Evolutionary conservation across 2,797 vertebrate genomes (phyloP).

Genomic region (Hephaestus fuliginosus): DNA sequence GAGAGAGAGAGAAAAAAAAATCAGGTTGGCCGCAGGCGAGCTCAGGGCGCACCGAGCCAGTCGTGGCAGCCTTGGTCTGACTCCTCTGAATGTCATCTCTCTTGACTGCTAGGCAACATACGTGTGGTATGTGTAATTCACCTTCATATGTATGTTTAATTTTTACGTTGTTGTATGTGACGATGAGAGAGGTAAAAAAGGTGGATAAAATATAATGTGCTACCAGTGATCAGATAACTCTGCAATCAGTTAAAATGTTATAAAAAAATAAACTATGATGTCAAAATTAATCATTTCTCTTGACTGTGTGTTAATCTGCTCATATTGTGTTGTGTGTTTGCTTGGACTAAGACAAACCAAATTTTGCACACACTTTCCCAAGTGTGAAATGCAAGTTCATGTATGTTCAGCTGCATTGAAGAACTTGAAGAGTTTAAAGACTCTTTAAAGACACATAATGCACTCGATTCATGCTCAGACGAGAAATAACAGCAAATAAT

Average conservation of each 20-base stretch:
- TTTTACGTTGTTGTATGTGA: too few species aligned
- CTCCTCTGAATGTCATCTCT: conserved; percentile 51
- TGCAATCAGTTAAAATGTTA: neutral
- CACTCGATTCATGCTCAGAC: neutral
- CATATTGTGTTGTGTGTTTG: neutral
- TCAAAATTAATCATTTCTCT: neutral
- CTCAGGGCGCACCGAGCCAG: conserved; percentile 45
- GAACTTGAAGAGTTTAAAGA: neutral
- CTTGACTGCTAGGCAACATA: conserved; percentile 19
- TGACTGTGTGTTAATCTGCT: neutral
- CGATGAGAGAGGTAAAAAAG: neutral
- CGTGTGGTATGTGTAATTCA: conserved; percentile 17
- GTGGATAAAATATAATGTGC: neutral
- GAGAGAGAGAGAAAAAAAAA: conserved; percentile 4
- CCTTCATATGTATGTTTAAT: neutral
- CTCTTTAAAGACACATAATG: neutral
- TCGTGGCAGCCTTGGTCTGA: conserved; percentile 33
- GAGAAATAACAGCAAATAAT: neutral
- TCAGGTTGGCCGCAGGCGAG: conserved; percentile 41
- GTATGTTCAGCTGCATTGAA: neutral
- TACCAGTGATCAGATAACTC: neutral
- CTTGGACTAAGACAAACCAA: neutral
- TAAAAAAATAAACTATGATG: neutral
- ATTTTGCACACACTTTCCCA: neutral
- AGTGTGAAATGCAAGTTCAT: neutral